Conservation (phyloP, 2,888 invertebrate species). For the Saturnia pavonia region DNA sequence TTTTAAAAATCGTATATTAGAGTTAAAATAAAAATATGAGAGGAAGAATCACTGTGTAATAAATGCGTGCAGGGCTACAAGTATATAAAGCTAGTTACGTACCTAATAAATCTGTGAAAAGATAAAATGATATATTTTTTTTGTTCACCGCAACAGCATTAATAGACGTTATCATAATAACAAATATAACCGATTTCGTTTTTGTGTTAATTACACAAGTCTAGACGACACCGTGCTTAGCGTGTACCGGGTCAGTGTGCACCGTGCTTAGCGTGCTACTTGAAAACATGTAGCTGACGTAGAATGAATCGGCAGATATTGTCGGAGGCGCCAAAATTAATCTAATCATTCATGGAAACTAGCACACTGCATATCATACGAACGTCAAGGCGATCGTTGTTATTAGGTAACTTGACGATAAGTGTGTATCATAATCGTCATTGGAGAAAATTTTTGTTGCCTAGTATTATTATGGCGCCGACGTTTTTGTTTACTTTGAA, state of each 20-base stretch:
- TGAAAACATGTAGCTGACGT: conserved; percentile 6
- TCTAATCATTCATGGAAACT: conserved; percentile 64
- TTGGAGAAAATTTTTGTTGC: conserved; percentile 48
- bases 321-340: conserved; percentile 58
- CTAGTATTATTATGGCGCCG: conserved; percentile 37
- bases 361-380: conserved; percentile 52
- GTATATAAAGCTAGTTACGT: background rate
- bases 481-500: conserved; percentile 45
- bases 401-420: conserved; percentile 54
- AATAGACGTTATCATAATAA: background rate
- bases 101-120: background rate
- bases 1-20: too few relatives aligned
- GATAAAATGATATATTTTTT: background rate
- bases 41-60: too few relatives aligned
- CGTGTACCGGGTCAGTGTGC: background rate
- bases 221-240: conserved; percentile 3
- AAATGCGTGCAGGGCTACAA: too few relatives aligned
- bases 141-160: background rate
- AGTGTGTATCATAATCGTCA: conserved; percentile 40
- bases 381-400: conserved; percentile 44
- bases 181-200: background rate
- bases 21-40: too few relatives aligned
- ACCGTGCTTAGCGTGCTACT: background rate
- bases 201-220: conserved; percentile 1
- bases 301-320: conserved; percentile 36